Evolutionary conservation across 1,140 invertebrate species (phyloP).

Genomic region (Leptoteleia sp.): DNA sequence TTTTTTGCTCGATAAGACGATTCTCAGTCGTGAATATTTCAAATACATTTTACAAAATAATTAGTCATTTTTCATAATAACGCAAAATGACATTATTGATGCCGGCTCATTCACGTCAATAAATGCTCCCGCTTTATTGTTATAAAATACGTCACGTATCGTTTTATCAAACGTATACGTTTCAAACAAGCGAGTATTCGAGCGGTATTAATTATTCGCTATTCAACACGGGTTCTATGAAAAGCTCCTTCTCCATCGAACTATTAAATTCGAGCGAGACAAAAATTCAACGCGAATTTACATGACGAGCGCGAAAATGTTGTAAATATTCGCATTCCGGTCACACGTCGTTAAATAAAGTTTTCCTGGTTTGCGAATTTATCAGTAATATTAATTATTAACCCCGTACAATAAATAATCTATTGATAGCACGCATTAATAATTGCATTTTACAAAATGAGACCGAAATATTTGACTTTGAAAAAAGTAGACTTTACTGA

Average conservation of each 20-base stretch:
- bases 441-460: too few relatives aligned
- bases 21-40: too few relatives aligned
- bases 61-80: too few relatives aligned
- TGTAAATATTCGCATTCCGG: conserved; percentile 7
- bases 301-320: conserved; percentile 12
- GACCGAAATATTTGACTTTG: too few relatives aligned
- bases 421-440: too few relatives aligned
- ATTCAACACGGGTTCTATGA: conserved; percentile 12
- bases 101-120: too few relatives aligned
- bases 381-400: conserved; percentile 20
- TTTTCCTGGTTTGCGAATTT: conserved; percentile 2
- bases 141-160: conserved; percentile 11
- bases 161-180: conserved; percentile 26
- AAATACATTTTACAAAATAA: too few relatives aligned
- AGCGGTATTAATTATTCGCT: conserved; percentile 29
- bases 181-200: conserved; percentile 11
- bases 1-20: too few relatives aligned
- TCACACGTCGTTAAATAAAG: conserved; percentile 15
- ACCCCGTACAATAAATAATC: conserved; percentile 7
- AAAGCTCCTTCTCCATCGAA: conserved; percentile 21
- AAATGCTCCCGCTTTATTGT: neutral
- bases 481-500: too few relatives aligned
- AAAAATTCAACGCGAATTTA: conserved; percentile 11
- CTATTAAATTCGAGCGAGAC: neutral
- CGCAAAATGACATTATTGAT: too few relatives aligned